These are phyloP conservation scores for Prunella himalayana DNA, from an alignment of 2,113 vertebrate genomes.

Conservation along the genomic window DNA sequence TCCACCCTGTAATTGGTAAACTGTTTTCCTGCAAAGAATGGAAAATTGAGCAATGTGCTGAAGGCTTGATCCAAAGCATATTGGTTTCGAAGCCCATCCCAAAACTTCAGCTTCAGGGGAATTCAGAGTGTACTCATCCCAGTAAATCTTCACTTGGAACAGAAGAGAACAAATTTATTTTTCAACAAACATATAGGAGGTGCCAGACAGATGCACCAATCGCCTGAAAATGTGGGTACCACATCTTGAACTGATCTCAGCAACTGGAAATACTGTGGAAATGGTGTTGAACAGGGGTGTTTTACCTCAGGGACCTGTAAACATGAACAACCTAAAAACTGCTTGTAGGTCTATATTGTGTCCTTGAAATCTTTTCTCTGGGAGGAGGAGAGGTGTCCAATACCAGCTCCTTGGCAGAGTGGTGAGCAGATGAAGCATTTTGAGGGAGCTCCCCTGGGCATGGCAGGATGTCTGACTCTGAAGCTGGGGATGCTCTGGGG, in stretches of 20 bases:
- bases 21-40: conserved; percentile 47
- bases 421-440: not conserved
- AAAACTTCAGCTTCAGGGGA: not conserved
- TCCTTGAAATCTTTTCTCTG: not conserved
- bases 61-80: conserved; percentile 49
- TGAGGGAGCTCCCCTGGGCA: not conserved
- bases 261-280: not conserved
- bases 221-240: not conserved
- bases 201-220: not conserved
- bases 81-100: conserved; percentile 24
- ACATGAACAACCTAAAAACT: not conserved
- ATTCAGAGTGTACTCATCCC: not conserved
- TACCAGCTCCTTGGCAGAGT: not conserved
- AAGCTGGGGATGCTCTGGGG: not conserved
- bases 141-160: not conserved
- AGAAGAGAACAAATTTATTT: not conserved
- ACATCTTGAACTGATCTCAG: not conserved
- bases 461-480: not conserved
- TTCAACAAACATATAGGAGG: not conserved
- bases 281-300: not conserved
- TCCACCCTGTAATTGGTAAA: conserved; percentile 23
- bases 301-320: not conserved
- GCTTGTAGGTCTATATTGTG: not conserved
- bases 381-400: not conserved
- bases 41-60: conserved; percentile 59